Evolutionary conservation across 2,888 invertebrate genomes (phyloP).

Genomic region (Conistra vaccinii): DNA sequence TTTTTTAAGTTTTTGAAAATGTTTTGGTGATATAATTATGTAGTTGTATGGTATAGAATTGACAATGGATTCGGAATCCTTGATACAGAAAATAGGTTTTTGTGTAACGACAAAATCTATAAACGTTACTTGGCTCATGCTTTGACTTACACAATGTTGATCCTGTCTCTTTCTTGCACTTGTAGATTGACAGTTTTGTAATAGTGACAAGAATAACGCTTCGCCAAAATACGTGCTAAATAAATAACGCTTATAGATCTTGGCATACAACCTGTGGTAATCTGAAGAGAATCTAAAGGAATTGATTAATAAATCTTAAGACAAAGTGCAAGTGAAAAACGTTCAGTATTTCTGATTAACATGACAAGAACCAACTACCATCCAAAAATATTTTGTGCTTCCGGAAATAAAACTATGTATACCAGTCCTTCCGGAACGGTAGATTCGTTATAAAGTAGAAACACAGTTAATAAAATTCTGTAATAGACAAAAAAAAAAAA

Average conservation of each 20-base stretch:
- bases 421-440: constrained; percentile 20
- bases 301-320: not conserved
- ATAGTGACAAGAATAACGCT: too few relatives aligned
- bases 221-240: not conserved
- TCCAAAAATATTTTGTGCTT: constrained; percentile 28
- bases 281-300: not conserved
- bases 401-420: constrained; percentile 23
- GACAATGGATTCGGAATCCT: not conserved
- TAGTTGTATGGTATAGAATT: not conserved
- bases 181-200: not conserved
- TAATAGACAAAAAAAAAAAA: not conserved
- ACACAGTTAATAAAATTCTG: not conserved
- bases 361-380: constrained; percentile 1
- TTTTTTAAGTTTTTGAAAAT: not conserved
- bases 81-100: not conserved
- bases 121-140: not conserved
- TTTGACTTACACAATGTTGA: not conserved
- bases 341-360: constrained; percentile 16
- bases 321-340: constrained; percentile 1
- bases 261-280: not conserved
- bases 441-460: too few relatives aligned
- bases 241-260: not conserved
- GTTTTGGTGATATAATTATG: constrained; percentile 7
- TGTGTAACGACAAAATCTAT: not conserved
- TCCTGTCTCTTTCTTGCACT: too few relatives aligned